Evolutionary conservation across 2,888 invertebrate genomes (phyloP), one percentile per base, ranked within the genome.

Genomic region (Cataglyphis rosenhaueri): DNA sequence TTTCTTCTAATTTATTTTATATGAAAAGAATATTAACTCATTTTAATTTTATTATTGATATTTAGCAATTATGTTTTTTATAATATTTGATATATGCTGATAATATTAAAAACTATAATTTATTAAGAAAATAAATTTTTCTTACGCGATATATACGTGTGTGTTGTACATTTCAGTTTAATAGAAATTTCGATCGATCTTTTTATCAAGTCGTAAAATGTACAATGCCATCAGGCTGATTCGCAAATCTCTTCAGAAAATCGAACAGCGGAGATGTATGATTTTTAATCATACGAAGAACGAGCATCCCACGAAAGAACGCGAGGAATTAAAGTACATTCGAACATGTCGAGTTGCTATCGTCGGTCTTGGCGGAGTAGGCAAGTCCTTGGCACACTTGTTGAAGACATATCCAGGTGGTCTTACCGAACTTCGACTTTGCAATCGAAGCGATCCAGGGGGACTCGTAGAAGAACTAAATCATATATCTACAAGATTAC

Each of bases 401-500:
- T 25, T 83, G 9, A 86, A 78, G 21, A 83, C 78, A 66, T 82
- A 74, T 74, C 86, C 85, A 3, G 74, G 29, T 0, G 64, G 70
- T 21, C 15, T 85, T 9, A 75, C 83, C 15, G 83, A 86, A 48
- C 55, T 86, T 5, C 81, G 85, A 52, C 35, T 83, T 25, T 83
- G 70, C 59, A 86, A 83, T 61, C 68, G 74, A 41, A 78, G 78
- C 61, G 64, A 85, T 66, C 74, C 82, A 5, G 57, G 66, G 10
- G 87, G 86, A 10, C 66, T 86, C 21, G 85, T 85, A 10, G 78
- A 85, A 70, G 88, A 88, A 57, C 57, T 89, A 21, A 84, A 75
- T 66, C 86, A 88, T 64, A 86, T 87, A 74, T 82, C 86, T 25
- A 88, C 86, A 1, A 76, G 8, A 21, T 52, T 86, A n/a, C 64